phyloP scores from a whole-genome alignment of 2,797 vertebrate species.

The Malacoraja senta region DNA sequence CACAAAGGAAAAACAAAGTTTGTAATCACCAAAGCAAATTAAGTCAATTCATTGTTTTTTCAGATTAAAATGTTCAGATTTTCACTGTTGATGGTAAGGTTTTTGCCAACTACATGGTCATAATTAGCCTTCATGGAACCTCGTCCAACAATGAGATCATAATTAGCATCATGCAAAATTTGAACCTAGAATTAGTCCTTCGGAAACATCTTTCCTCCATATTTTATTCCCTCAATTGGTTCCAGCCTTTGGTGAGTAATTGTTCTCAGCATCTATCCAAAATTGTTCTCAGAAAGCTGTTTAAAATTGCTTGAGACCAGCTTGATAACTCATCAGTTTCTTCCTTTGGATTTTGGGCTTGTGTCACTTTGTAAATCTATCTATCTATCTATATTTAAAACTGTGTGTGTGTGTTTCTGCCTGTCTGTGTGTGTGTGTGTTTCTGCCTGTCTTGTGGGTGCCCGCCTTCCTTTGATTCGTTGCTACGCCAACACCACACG shows the following conservation, averaged over 20 bases:
- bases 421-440: too few relatives aligned
- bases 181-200: not conserved
- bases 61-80: not conserved
- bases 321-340: not conserved
- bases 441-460: too few relatives aligned
- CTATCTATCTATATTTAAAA: too few relatives aligned
- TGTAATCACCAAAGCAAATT: not conserved
- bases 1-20: not conserved
- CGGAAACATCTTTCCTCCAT: not conserved
- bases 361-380: not conserved
- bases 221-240: not conserved
- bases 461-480: too few relatives aligned
- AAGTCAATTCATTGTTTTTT: not conserved
- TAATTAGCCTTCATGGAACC: not conserved
- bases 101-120: not conserved
- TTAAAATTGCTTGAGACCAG: not conserved
- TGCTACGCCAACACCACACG: too few relatives aligned
- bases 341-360: not conserved
- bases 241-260: not conserved
- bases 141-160: not conserved
- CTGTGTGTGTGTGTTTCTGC: too few relatives aligned
- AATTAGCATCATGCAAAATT: too few relatives aligned
- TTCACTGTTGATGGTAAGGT: not conserved
- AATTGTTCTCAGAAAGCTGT: not conserved
- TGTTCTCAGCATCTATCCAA: not conserved